These are phyloP conservation scores for Aegotheles bennettii DNA, from an alignment of 2,113 vertebrate species.

Conservation along the genomic window DNA sequence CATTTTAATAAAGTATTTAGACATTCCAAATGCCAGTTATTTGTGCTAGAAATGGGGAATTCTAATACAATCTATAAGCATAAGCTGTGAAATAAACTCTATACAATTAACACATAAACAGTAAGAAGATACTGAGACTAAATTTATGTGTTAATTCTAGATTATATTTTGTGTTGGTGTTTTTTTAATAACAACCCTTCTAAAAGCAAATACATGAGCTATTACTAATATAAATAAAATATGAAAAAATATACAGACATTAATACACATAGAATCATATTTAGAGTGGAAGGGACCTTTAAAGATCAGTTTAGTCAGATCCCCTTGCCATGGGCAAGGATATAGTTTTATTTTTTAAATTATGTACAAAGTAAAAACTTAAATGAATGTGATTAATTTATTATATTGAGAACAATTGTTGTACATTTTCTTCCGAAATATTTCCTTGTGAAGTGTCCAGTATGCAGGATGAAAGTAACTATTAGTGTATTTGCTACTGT, in stretches of 20 bases:
- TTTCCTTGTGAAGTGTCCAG: neutral
- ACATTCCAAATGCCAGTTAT: neutral
- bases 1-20: slow-evolving; percentile 1
- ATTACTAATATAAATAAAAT: neutral
- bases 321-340: neutral
- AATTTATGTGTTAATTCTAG: neutral
- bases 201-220: neutral
- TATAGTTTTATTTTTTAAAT: neutral
- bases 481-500: neutral
- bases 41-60: neutral
- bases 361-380: neutral
- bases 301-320: neutral
- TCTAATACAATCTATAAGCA: neutral
- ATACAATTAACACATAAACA: neutral
- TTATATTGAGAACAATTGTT: neutral
- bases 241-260: neutral
- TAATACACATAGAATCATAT: neutral
- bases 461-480: neutral
- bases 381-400: neutral
- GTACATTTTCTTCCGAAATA: neutral
- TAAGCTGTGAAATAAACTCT: neutral
- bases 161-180: neutral
- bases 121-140: neutral
- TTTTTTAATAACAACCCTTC: neutral
- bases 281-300: neutral